These are phyloP conservation scores for Ceuthmochares aereus DNA, from an alignment of 2,113 vertebrate genomes.

Conservation along the genomic window DNA sequence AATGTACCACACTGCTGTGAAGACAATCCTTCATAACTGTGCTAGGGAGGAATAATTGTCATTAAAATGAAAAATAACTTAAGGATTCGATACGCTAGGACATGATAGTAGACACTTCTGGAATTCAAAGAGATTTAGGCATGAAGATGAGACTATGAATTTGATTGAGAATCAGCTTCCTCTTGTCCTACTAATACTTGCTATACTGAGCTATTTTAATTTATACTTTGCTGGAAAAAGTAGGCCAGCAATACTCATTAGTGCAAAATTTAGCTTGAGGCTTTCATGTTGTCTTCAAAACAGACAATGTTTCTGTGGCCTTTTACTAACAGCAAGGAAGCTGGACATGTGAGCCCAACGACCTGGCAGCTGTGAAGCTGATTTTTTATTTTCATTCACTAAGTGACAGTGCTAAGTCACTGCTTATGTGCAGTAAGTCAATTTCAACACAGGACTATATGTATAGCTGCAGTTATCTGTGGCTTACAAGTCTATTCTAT, in stretches of 20 bases:
- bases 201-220: background rate
- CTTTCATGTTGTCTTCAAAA: background rate
- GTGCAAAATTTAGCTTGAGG: background rate
- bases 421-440: background rate
- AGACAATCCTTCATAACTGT: background rate
- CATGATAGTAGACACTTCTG: background rate
- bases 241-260: background rate
- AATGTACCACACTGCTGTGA: background rate
- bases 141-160: background rate
- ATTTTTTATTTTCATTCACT: background rate
- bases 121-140: background rate
- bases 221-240: background rate
- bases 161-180: background rate
- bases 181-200: background rate
- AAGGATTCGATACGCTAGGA: background rate
- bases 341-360: background rate
- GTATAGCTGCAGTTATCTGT: background rate
- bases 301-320: background rate
- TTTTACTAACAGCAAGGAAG: background rate
- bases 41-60: background rate
- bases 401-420: background rate
- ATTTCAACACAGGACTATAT: background rate
- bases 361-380: background rate
- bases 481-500: background rate
- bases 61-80: background rate